Conservation (phyloP, 2,888 invertebrate genomes). For the Onthophagus sagittarius region DNA sequence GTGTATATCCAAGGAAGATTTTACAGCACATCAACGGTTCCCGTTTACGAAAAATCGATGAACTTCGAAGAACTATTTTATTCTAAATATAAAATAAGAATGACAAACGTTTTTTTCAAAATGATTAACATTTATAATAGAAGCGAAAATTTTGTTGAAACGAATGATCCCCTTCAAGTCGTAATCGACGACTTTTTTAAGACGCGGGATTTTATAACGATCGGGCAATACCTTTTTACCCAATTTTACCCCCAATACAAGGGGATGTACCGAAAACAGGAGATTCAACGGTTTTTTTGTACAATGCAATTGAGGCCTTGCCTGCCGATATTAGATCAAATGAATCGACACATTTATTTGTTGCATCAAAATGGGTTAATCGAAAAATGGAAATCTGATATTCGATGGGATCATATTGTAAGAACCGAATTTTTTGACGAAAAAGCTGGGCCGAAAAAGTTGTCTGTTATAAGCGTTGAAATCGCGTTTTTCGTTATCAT, state of each 20-base stretch:
- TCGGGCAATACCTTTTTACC: neutral
- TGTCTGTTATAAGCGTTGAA: neutral
- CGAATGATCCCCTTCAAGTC: neutral
- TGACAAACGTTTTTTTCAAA: neutral
- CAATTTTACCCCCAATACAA: neutral
- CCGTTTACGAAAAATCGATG: neutral
- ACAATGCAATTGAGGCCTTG: slow-evolving; percentile 1
- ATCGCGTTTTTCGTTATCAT: neutral
- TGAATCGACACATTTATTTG: neutral
- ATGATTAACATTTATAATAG: neutral
- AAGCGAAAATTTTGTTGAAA: neutral
- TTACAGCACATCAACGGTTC: neutral
- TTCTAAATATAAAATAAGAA: neutral
- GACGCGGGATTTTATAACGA: neutral
- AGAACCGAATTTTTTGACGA: neutral
- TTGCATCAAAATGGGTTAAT: slow-evolving; percentile 1
- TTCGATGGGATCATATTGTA: neutral
- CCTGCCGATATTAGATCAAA: neutral
- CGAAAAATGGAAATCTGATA: neutral
- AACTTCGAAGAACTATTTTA: neutral
- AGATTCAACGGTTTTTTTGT: neutral
- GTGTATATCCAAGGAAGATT: neutral
- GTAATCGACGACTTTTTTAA: neutral
- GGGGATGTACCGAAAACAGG: neutral
- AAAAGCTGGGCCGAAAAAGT: neutral